Evolutionary conservation across 2,888 invertebrate species (phyloP).

Genomic region (Phymatocera aterrima): DNA sequence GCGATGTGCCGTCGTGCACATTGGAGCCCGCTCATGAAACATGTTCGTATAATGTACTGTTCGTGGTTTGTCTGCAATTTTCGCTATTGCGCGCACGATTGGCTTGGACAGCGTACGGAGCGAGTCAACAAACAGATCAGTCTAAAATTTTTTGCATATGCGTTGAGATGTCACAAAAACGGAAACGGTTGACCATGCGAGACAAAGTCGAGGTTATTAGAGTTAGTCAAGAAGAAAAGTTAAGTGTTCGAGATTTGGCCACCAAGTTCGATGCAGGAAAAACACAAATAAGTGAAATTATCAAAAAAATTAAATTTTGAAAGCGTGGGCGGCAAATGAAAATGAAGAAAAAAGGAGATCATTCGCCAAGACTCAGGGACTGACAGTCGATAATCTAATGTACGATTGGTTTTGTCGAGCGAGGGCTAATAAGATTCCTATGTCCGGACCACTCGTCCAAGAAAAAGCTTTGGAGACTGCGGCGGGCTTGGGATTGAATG

Average conservation of each 20-base stretch:
- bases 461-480: slow-evolving; percentile 49
- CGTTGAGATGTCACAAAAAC: slow-evolving; percentile 14
- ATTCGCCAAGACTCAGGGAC: slow-evolving; percentile 15
- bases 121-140: slow-evolving; percentile 12
- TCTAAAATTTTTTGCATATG: slow-evolving; percentile 8
- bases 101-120: slow-evolving; percentile 8
- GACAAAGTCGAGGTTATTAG: slow-evolving; percentile 21
- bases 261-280: slow-evolving; percentile 16
- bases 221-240: slow-evolving; percentile 18
- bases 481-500: slow-evolving; percentile 38
- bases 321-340: slow-evolving; percentile 13
- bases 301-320: slow-evolving; percentile 22
- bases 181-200: slow-evolving; percentile 23
- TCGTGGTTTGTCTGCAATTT: too few species aligned
- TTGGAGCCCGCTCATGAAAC: too few species aligned
- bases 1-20: too few species aligned
- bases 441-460: slow-evolving; percentile 38
- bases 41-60: too few species aligned
- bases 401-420: slow-evolving; percentile 24
- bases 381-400: slow-evolving; percentile 10
- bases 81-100: too few species aligned
- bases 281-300: slow-evolving; percentile 25
- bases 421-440: neutral
- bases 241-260: slow-evolving; percentile 26
- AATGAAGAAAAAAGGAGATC: slow-evolving; percentile 25